Conservation (phyloP, 2,113 vertebrate genomes). For the Malurus alboscapulatus region DNA sequence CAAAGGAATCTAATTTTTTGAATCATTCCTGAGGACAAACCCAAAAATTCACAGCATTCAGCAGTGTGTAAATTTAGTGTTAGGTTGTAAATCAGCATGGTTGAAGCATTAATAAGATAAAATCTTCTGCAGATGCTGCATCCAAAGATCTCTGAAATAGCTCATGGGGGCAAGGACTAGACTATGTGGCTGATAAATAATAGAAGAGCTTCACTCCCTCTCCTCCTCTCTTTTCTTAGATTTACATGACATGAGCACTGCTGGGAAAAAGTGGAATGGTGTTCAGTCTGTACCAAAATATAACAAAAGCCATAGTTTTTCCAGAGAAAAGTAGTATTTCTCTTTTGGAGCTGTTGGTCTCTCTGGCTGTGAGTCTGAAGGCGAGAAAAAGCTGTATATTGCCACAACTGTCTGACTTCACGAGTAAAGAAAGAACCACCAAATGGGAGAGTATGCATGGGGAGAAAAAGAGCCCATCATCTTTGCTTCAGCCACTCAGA, state of each 20-base stretch:
- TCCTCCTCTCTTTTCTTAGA: not conserved
- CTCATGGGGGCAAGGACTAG: not conserved
- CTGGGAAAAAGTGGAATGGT: not conserved
- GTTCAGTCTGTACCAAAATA: not conserved
- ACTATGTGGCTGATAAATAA: constrained; percentile 32
- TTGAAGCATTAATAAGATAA: constrained; percentile 35
- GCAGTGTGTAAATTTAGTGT: not conserved
- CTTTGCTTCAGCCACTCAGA: not conserved
- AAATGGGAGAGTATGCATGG: rapidly evolving
- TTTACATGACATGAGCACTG: not conserved
- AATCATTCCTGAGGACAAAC: not conserved
- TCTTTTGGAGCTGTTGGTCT: not conserved
- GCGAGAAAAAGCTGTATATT: not conserved
- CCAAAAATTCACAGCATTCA: not conserved
- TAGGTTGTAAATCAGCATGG: not conserved
- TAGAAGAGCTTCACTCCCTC: not conserved
- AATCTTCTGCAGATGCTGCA: not conserved
- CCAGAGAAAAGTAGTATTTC: not conserved
- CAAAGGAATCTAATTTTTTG: not conserved
- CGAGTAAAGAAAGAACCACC: not conserved
- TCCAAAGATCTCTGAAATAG: not conserved
- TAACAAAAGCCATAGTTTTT: not conserved
- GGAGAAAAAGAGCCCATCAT: rapidly evolving
- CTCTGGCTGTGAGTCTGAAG: not conserved
- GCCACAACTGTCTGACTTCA: not conserved